Percentiles rank a stretch among this genome's conserved stretches.
phyloP scores from a whole-genome alignment of 1,140 invertebrate genomes.

The Leptinotarsa texana region DNA sequence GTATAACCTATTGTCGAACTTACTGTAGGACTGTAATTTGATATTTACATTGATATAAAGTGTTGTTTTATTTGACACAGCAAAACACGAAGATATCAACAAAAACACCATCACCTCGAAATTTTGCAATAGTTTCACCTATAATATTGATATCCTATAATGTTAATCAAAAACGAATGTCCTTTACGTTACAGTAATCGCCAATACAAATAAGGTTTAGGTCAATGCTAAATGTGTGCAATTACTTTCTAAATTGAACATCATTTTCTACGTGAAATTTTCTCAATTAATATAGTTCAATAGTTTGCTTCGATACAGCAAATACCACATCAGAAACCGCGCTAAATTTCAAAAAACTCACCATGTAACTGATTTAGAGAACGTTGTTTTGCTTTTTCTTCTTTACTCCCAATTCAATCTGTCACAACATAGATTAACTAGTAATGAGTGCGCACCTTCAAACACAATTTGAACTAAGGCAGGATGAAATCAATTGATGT shows the following conservation, averaged over 20 bases:
- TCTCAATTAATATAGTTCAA: neutral
- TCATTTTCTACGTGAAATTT: neutral
- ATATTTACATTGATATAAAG: constrained; percentile 1
- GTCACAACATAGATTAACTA: neutral
- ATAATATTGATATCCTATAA: too few relatives aligned
- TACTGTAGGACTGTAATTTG: neutral
- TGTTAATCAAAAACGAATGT: neutral
- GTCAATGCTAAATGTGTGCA: neutral
- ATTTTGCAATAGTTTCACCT: neutral
- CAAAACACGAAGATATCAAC: neutral
- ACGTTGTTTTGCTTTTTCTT: neutral
- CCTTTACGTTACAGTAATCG: neutral
- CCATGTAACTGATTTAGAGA: neutral
- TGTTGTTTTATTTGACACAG: neutral
- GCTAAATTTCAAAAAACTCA: constrained; percentile 1
- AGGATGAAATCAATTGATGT: constrained; percentile 6
- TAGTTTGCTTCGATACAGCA: neutral
- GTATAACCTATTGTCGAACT: too few relatives aligned
- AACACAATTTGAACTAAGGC: constrained; percentile 8
- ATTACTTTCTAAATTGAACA: constrained; percentile 6
- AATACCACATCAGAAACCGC: neutral
- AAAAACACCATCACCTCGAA: neutral
- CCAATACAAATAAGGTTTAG: neutral
- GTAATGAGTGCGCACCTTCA: neutral
- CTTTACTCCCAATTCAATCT: neutral